phyloP scores from a whole-genome alignment of 2,113 vertebrate species.

The Microtus montanus region DNA sequence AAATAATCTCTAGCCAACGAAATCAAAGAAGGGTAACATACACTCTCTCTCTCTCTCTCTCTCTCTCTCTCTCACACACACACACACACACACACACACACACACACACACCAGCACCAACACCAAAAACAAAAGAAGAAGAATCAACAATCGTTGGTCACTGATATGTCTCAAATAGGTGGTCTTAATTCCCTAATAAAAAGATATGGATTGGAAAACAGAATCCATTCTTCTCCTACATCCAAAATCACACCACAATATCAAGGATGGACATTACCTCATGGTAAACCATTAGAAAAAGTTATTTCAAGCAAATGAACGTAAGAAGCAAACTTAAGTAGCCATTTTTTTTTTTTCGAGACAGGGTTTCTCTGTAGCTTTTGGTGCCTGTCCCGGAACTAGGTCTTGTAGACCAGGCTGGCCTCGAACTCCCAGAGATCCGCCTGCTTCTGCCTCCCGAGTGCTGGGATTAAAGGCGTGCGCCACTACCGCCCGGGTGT shows the following conservation, averaged over 20 bases:
- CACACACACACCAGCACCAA: too few relatives aligned
- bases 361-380: too few relatives aligned
- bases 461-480: too few relatives aligned
- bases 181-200: background rate
- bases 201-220: background rate
- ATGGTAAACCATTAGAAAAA: background rate
- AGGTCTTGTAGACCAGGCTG: too few relatives aligned
- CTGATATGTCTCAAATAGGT: background rate
- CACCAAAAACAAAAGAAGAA: too few relatives aligned
- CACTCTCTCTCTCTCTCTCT: too few relatives aligned
- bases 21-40: too few relatives aligned
- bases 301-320: background rate
- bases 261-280: background rate
- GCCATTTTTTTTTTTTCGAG: too few relatives aligned
- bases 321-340: background rate
- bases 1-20: too few relatives aligned
- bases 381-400: too few relatives aligned
- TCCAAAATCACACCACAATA: background rate
- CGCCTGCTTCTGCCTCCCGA: too few relatives aligned
- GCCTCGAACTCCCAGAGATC: too few relatives aligned
- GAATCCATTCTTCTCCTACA: background rate
- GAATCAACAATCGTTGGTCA: background rate
- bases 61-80: background rate
- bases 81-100: background rate
- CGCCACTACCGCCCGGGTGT: rapidly evolving